phyloP scores from a whole-genome alignment of 1,140 invertebrate species.

The Bombus polaris region DNA sequence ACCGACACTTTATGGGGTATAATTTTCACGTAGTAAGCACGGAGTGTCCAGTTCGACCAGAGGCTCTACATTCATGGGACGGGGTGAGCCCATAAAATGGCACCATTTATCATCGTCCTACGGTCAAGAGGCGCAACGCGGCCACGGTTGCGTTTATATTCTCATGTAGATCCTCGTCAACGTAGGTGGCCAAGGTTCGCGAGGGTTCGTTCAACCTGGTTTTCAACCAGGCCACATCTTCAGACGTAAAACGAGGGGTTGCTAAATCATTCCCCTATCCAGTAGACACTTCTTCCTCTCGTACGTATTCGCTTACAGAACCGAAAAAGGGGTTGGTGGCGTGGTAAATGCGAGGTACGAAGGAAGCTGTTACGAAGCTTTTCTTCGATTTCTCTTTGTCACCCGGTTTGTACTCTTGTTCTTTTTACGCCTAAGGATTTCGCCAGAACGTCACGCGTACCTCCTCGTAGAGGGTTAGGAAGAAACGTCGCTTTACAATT shows the following conservation, averaged over 20 bases:
- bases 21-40: constrained; percentile 51
- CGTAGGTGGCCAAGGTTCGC: constrained; percentile 51
- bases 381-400: constrained; percentile 24
- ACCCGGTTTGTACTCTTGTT: neutral
- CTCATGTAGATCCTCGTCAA: constrained; percentile 47
- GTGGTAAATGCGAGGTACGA: neutral
- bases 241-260: constrained; percentile 30
- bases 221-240: constrained; percentile 47
- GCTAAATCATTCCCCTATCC: constrained; percentile 49
- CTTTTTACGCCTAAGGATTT: constrained; percentile 7
- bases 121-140: constrained; percentile 3
- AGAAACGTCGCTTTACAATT: neutral
- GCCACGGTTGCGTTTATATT: constrained; percentile 44
- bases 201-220: constrained; percentile 62
- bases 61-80: neutral
- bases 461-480: neutral
- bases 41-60: constrained; percentile 6
- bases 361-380: constrained; percentile 4
- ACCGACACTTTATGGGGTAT: constrained; percentile 57
- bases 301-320: neutral
- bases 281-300: constrained; percentile 7
- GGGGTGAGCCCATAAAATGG: constrained; percentile 56
- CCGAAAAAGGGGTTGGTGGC: constrained; percentile 6
- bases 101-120: constrained; percentile 60
- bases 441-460: neutral